Conservation (phyloP, 2,113 vertebrate species). For the Muntiacus muntjak region DNA sequence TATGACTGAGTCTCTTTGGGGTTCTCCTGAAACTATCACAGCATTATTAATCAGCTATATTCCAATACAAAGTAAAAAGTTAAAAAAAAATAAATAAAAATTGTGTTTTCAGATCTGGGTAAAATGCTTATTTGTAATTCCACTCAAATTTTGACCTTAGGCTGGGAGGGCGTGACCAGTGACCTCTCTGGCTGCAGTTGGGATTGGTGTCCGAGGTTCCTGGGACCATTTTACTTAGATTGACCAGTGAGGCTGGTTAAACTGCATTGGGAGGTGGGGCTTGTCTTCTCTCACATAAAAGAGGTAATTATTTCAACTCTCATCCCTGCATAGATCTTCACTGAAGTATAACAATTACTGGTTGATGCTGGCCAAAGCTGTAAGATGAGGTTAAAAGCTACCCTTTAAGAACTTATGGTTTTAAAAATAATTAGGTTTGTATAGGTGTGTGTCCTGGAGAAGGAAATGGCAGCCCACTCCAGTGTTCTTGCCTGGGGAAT, state of each 20-base stretch:
- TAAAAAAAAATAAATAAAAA: neutral
- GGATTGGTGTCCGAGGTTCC: neutral
- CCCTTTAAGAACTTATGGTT: neutral
- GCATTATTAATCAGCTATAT: neutral
- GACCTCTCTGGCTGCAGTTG: neutral
- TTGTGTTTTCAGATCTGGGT: neutral
- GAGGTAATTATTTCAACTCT: neutral
- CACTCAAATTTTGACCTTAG: neutral
- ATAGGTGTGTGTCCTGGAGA: neutral
- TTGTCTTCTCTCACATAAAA: neutral
- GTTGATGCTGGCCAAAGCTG: neutral
- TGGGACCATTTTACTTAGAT: neutral
- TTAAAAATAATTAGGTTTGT: neutral
- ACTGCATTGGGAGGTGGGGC: neutral
- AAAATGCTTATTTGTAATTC: neutral
- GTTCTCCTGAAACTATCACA: neutral
- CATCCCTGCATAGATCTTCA: neutral
- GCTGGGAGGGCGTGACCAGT: neutral
- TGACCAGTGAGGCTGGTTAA: neutral
- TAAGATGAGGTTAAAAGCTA: neutral
- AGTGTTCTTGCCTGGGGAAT: neutral
- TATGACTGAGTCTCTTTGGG: neutral
- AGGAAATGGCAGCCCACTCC: neutral
- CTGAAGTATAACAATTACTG: neutral
- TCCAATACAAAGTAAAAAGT: neutral